phyloP scores from a whole-genome alignment of 2,113 vertebrate genomes.

The pig (Sus scrofa) region T2T-Sscrofa CM000827.6:56397501-56398000 shows the following conservation, averaged over 20 bases:
- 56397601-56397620: neutral
- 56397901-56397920: neutral
- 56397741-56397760: neutral
- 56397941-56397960: neutral
- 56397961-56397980: neutral
- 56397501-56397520: neutral
- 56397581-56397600: neutral
- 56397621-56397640: neutral
- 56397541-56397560: neutral
- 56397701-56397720: neutral
- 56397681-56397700: constrained; percentile 50
- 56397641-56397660: neutral
- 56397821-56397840: neutral
- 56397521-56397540: constrained; percentile 2
- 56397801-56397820: neutral
- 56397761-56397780: neutral
- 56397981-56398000: constrained; percentile 26
- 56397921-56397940: neutral
- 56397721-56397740: neutral
- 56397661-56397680: neutral
- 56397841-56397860: neutral
- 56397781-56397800: neutral
- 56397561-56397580: constrained; percentile 4
- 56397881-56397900: neutral
- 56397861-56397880: neutral